Conservation (phyloP, 2,888 invertebrate genomes). For the Sarcophaga caerulescens region DNA sequence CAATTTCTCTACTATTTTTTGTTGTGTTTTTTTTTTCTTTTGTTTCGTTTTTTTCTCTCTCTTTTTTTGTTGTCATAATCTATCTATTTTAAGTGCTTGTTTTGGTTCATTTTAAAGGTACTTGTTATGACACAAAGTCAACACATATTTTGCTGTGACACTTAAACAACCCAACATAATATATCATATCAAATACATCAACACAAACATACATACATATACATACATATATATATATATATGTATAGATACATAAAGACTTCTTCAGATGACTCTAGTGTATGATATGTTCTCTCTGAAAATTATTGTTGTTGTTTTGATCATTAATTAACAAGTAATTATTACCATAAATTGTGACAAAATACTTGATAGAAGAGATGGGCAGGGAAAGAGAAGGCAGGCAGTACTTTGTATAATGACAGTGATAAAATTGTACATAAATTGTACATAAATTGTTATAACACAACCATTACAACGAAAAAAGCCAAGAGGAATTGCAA, state of each 20-base stretch:
- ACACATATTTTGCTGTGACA: slow-evolving; percentile 45
- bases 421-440: too few relatives aligned
- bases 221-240: background rate
- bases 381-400: too few relatives aligned
- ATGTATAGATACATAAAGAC: too few relatives aligned
- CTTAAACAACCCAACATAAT: slow-evolving; percentile 6
- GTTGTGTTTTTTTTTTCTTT: background rate
- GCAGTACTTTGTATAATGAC: too few relatives aligned
- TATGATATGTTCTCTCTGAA: background rate
- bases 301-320: background rate
- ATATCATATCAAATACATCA: background rate
- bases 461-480: too few relatives aligned
- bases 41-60: slow-evolving; percentile 17
- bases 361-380: too few relatives aligned
- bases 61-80: slow-evolving; percentile 46
- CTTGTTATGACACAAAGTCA: slow-evolving; percentile 61
- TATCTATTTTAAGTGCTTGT: slow-evolving; percentile 57
- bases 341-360: slow-evolving; percentile 42
- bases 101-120: slow-evolving; percentile 54
- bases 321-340: slow-evolving; percentile 61
- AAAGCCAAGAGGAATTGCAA: too few relatives aligned
- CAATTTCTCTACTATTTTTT: too few relatives aligned
- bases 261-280: too few relatives aligned
- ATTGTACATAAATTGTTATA: too few relatives aligned
- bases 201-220: slow-evolving; percentile 9